Evolutionary conservation across 92 coral and sea anemone genomes (phyloP), one percentile per base, ranked within the genome.

Genomic region (Galaxea fascicularis): DNA sequence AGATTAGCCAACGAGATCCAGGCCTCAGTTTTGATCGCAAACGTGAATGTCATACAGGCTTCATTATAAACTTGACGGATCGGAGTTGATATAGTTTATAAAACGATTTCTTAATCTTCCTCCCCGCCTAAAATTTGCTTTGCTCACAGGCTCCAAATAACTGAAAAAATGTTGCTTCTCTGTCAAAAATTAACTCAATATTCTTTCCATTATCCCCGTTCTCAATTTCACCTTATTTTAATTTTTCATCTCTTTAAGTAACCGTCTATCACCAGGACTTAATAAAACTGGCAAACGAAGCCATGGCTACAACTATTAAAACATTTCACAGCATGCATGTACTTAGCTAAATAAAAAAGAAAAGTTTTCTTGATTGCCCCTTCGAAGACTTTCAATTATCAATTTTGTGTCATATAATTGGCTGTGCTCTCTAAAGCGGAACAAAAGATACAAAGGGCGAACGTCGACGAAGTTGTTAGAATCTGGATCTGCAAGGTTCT

Each of bases 31-130:
- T 10, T 74, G 57, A 77, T 28, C 25, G 21, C 11, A 25, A 28
- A 65, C 20, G 65, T 51, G 24, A 60, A 77, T 22, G n/a, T 41
- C 21, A 29, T 77, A 60, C 68, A 53, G 45, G 39, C 11, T 62
- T 78, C 73, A 13, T 65, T 27, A 65, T 28, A 15, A 28, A 67
- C 47, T 6, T 17, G 35, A n/a, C n/a, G n/a, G n/a, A n/a, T n/a
- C n/a, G n/a, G n/a, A 67, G 49, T 31, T 35, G 73, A 14, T 35
- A 9, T 25, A 60, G 66, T 75, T 75, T 75, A 47, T 62, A 71
- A n/a, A 71, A 70, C 75, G 21, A 70, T 16, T 70, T 24, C 26
- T 26, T 16, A 73, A 52, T 52, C 52, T 73, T 74, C 65, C 79
- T 22, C 41, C 77, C 39, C 17, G 41, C 60, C 28, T 1, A 24